These are phyloP conservation scores for Zygaena filipendulae DNA, from an alignment of 2,888 invertebrate genomes.

Conservation along the genomic window DNA sequence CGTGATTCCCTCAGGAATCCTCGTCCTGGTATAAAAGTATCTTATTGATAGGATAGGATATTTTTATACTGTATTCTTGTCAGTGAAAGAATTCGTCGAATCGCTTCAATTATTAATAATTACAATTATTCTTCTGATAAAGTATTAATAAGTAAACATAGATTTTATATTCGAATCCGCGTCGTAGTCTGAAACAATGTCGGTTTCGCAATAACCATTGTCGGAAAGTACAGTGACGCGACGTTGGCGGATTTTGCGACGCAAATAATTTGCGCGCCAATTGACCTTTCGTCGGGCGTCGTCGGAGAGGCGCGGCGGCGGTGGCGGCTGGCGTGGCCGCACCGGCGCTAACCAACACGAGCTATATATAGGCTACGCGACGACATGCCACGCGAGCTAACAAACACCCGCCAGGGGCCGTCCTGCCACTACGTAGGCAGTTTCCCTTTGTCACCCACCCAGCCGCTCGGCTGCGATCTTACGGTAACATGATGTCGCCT, in stretches of 20 bases:
- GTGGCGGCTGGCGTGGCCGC: constrained; percentile 43
- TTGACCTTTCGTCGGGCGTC: constrained; percentile 65
- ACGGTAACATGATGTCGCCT: constrained; percentile 52
- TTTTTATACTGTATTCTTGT: no score
- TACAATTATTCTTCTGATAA: no score
- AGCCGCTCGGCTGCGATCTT: constrained; percentile 60
- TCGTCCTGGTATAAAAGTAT: no score
- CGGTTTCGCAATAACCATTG: no score
- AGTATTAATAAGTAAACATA: no score
- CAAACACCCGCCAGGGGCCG: constrained; percentile 59
- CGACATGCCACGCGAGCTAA: constrained; percentile 47
- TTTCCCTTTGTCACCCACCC: constrained; percentile 63
- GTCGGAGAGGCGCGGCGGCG: constrained; percentile 37
- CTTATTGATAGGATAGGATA: no score
- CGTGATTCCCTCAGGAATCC: no score
- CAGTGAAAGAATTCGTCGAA: no score
- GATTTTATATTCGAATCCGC: no score
- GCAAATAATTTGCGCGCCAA: constrained; percentile 69
- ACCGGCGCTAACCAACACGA: constrained; percentile 49
- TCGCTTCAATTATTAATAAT: no score
- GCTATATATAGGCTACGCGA: constrained; percentile 62
- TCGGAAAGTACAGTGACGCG: no score
- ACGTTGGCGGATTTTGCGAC: constrained; percentile 58
- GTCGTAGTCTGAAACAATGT: no score
- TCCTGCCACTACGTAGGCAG: constrained; percentile 62